phyloP scores from a whole-genome alignment of 2,888 invertebrate species.

The Melinaea menophilus region DNA sequence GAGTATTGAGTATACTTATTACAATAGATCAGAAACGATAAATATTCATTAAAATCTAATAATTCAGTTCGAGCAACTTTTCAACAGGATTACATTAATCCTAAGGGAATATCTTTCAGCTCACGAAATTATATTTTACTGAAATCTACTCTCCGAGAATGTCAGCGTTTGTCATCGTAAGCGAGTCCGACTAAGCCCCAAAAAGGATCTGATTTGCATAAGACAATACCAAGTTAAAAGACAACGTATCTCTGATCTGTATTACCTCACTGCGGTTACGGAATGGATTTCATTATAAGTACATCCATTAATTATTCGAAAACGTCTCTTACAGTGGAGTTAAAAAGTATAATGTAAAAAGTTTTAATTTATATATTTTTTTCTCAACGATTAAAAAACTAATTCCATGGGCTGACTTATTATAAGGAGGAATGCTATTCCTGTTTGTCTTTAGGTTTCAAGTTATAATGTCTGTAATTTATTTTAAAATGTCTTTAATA shows the following conservation, averaged over 20 bases:
- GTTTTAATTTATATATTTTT: not conserved
- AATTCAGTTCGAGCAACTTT: not conserved
- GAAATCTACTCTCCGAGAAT: constrained; percentile 48
- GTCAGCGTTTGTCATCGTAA: constrained; percentile 52
- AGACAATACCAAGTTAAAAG: constrained; percentile 44
- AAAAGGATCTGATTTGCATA: constrained; percentile 48
- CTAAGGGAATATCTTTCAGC: constrained; percentile 40
- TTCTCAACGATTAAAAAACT: not conserved
- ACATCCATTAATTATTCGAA: constrained; percentile 11
- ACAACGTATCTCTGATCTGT: constrained; percentile 39
- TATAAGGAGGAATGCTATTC: too few relatives aligned
- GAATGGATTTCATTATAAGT: constrained; percentile 12
- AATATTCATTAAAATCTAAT: not conserved
- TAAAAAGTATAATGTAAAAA: constrained; percentile 9
- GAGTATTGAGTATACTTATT: too few relatives aligned
- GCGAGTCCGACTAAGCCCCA: constrained; percentile 43
- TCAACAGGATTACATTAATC: constrained; percentile 4
- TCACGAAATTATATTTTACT: too few relatives aligned
- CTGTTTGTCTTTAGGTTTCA: too few relatives aligned
- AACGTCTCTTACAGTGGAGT: not conserved
- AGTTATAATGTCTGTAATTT: too few relatives aligned
- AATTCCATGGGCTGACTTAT: too few relatives aligned
- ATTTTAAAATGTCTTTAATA: too few relatives aligned
- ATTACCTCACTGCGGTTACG: constrained; percentile 30
- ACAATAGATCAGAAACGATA: too few relatives aligned